Conservation (phyloP, 2,113 vertebrate genomes). For the Phocoena sinus region DNA sequence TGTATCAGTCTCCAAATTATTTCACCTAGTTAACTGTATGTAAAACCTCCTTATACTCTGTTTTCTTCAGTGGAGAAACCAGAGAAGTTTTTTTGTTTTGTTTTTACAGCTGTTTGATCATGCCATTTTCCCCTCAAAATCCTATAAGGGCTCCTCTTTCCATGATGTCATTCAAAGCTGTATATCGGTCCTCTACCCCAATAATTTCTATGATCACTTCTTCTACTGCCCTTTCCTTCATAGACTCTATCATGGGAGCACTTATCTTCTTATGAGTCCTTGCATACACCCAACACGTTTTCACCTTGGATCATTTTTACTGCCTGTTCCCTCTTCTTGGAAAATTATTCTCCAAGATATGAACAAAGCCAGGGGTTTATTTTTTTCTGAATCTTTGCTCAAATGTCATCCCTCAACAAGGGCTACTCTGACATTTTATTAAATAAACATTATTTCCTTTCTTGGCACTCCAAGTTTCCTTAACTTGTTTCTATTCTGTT, state of each 20-base stretch:
- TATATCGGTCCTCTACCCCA: rapidly evolving
- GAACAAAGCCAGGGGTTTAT: neutral
- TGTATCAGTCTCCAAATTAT: neutral
- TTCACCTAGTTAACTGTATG: neutral
- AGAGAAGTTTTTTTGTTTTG: no score
- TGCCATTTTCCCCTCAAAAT: neutral
- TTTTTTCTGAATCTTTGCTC: no score
- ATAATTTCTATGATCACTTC: neutral
- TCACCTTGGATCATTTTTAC: neutral
- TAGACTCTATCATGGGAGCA: neutral
- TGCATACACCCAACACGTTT: neutral
- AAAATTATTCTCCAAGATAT: neutral
- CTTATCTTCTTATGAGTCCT: neutral
- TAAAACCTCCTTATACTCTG: neutral
- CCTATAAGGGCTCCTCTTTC: neutral
- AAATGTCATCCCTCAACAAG: neutral
- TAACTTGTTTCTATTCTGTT: neutral
- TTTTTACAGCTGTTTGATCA: neutral
- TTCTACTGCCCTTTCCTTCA: neutral
- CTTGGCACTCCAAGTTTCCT: neutral
- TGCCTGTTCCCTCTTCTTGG: neutral
- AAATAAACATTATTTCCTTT: neutral
- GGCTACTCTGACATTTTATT: neutral
- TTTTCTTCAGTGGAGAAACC: neutral
- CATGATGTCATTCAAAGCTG: neutral